phyloP scores from a whole-genome alignment of 2,113 vertebrate genomes.

The Rhinopomastus cyanomelas region DNA sequence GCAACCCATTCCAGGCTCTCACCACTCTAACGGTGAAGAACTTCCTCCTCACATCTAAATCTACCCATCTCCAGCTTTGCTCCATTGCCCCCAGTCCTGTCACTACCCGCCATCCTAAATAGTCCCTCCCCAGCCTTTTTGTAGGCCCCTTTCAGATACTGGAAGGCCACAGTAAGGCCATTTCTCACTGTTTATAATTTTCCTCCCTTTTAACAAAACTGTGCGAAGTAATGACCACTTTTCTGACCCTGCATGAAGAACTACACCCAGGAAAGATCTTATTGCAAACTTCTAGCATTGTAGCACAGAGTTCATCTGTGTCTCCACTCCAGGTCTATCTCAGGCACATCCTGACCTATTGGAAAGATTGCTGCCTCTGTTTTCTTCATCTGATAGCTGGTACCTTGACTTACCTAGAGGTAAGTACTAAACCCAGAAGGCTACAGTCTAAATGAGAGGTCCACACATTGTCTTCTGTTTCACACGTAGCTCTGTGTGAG shows the following conservation, averaged over 20 bases:
- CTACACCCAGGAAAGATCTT: background rate
- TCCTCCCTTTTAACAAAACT: background rate
- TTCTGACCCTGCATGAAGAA: background rate
- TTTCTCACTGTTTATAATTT: background rate
- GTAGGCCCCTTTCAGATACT: too few relatives aligned
- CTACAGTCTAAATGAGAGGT: background rate
- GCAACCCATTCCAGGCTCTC: too few relatives aligned
- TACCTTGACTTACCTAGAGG: background rate
- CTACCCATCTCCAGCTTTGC: too few relatives aligned
- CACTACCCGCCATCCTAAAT: too few relatives aligned
- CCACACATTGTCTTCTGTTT: background rate
- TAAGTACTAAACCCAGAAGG: background rate
- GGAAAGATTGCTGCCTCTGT: background rate
- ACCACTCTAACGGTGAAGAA: too few relatives aligned
- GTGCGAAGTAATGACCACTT: background rate
- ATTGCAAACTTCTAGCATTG: background rate
- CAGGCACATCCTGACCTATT: background rate
- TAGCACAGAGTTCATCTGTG: background rate
- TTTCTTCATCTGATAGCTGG: background rate
- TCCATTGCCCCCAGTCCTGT: too few relatives aligned
- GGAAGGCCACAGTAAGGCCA: too few relatives aligned
- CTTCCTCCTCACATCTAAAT: too few relatives aligned
- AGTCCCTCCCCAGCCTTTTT: too few relatives aligned
- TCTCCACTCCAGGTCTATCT: background rate
- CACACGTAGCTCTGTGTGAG: background rate